Base-by-base conservation (phyloP, 1,140 invertebrate genomes). In the Tetramorium alpestre region DNA sequence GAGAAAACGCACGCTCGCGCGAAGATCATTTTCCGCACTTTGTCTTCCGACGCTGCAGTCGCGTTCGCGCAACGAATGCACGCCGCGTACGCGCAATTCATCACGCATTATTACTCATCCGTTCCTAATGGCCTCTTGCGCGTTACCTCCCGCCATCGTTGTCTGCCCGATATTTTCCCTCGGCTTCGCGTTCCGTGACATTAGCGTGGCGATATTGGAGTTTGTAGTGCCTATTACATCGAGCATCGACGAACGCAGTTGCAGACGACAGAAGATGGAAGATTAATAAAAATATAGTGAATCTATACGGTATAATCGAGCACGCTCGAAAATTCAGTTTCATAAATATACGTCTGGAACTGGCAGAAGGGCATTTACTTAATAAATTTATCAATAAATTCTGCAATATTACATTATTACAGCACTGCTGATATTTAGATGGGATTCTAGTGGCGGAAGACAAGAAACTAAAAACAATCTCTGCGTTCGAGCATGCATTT, bases 91-190 rank as follows among this genome's bases (percentile, higher is more conserved):
- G 47, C 62, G n/a, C 62, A 70, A 70, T 81, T 70, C 22, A 81
- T 81, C 77, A 81, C 77, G 64, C 77, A 81, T 81, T 81, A 81
- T 81, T 81, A 81, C 49, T 81, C 77, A 81, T 69, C 77, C 11
- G 64, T 81, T 56, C 64, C 49, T 56, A 80, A 65, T 80, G 44
- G 3, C 60, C 47, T 25, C 47, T n/a, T 8, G 28, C 28, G 76
- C 58, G 58, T 64, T 44, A 75, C 38, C 18, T 60, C 22, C n/a
- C 72, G 22, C 28, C 28, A 7, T 18, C 44, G 47, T 11, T 64
- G 28, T 51, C 58, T 38, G 76, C 25, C 28, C 44, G 25, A 81
- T 44, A 22, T 81, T 81, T 81, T 28, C 33, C 47, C 65, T 44
- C 47, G 10, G 3, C 33, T 54, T 49, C 6, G 60, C 60, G 41